phyloP scores from a whole-genome alignment of 1,140 invertebrate genomes.

The Heterodera carotae region DNA sequence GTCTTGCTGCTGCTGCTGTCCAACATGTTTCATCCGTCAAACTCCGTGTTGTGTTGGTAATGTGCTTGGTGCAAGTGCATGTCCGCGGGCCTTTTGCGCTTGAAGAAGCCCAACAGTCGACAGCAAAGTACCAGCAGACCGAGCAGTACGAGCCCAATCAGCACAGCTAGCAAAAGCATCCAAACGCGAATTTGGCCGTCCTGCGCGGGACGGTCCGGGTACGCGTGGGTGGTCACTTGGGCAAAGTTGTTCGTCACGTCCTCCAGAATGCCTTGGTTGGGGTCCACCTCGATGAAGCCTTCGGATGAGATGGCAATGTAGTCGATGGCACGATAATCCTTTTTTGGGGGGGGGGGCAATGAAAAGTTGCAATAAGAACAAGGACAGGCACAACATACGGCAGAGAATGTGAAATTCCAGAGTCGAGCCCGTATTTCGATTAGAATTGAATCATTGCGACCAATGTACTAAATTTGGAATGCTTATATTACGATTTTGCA shows the following conservation, averaged over 20 bases:
- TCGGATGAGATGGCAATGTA: constrained; percentile 54
- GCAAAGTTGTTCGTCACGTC: constrained; percentile 54
- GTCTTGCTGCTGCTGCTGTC: too few relatives aligned
- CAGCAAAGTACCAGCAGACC: constrained; percentile 44
- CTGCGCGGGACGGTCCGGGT: constrained; percentile 50
- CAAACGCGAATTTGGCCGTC: constrained; percentile 43
- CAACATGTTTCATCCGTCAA: background rate
- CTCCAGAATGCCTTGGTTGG: constrained; percentile 54
- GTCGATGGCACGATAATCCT: constrained; percentile 52
- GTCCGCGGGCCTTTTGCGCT: constrained; percentile 47
- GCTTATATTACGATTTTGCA: too few relatives aligned
- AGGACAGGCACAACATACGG: constrained; percentile 31
- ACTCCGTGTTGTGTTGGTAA: constrained; percentile 37
- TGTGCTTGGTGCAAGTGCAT: constrained; percentile 44
- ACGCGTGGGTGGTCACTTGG: constrained; percentile 49
- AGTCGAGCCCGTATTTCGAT: constrained; percentile 50
- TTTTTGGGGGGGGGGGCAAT: background rate
- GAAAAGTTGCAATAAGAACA: background rate
- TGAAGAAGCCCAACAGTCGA: constrained; percentile 51
- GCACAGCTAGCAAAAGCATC: constrained; percentile 48
- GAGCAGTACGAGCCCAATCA: constrained; percentile 47
- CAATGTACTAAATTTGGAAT: constrained; percentile 47
- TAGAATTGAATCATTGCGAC: constrained; percentile 47
- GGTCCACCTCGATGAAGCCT: constrained; percentile 54
- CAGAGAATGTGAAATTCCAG: constrained; percentile 53